Percentiles rank a stretch among this genome's conserved stretches.
Conservation (phyloP, 2,888 invertebrate genomes). For the Neelides folsomi region DNA sequence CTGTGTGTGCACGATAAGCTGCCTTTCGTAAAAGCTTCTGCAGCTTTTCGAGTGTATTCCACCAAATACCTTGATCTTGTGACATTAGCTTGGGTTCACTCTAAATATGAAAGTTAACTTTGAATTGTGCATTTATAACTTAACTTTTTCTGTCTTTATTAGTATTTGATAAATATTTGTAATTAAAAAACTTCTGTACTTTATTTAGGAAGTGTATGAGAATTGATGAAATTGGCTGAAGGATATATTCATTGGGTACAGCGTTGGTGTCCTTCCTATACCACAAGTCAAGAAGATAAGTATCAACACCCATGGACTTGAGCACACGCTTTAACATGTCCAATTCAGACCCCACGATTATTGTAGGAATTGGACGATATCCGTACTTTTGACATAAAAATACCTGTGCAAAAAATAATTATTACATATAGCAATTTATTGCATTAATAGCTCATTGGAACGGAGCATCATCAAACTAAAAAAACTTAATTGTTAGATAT, state of each 20-base stretch:
- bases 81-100: slow-evolving; percentile 88
- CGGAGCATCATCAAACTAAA: too few relatives aligned
- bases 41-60: slow-evolving; percentile 91
- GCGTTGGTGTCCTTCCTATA: slow-evolving; percentile 93
- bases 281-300: slow-evolving; percentile 76
- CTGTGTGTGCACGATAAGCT: slow-evolving; percentile 68
- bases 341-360: slow-evolving; percentile 80
- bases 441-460: too few relatives aligned
- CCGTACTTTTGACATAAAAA: slow-evolving; percentile 97
- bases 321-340: slow-evolving; percentile 75
- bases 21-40: slow-evolving; percentile 88
- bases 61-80: slow-evolving; percentile 93
- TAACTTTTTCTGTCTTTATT: too few relatives aligned
- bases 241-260: slow-evolving; percentile 82
- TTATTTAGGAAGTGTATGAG: slow-evolving; percentile 95
- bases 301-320: slow-evolving; percentile 66
- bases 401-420: too few relatives aligned
- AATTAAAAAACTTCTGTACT: slow-evolving; percentile 49
- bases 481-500: too few relatives aligned
- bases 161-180: too few relatives aligned
- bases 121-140: too few relatives aligned
- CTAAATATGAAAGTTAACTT: slow-evolving; percentile 40
- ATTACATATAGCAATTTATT: too few relatives aligned
- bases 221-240: slow-evolving; percentile 95
- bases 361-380: slow-evolving; percentile 91